Evolutionary conservation across 2,888 invertebrate genomes (phyloP).

Genomic region (Acronicta psi): DNA sequence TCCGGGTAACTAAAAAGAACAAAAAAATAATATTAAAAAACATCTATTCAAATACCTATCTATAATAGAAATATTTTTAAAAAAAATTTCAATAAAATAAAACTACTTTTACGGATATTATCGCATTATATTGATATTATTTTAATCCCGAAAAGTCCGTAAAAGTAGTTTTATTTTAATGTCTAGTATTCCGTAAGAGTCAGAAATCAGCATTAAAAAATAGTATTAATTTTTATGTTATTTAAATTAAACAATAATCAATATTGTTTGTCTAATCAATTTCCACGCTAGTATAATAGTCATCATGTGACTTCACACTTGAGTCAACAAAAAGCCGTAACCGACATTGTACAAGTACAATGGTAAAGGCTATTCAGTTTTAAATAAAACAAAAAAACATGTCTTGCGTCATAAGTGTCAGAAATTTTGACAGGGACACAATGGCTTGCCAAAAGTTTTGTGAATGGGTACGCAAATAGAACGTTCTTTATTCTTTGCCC

Average conservation of each 20-base stretch:
- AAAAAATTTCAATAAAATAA: too few relatives aligned
- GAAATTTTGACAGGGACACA: conserved; percentile 7
- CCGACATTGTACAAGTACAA: conserved; percentile 10
- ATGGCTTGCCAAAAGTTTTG: conserved; percentile 22
- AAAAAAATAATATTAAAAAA: too few relatives aligned
- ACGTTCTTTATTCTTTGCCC: neutral
- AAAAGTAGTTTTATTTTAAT: too few relatives aligned
- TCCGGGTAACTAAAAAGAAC: too few relatives aligned
- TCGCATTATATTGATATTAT: too few relatives aligned
- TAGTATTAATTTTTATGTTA: too few relatives aligned
- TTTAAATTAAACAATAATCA: neutral
- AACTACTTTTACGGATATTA: too few relatives aligned
- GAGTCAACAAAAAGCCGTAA: neutral
- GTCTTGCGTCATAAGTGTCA: conserved; percentile 27
- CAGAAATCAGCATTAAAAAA: too few relatives aligned
- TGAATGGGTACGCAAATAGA: conserved; percentile 15
- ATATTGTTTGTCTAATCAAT: conserved; percentile 4
- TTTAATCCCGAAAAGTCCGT: too few relatives aligned
- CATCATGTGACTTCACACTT: neutral
- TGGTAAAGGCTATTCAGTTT: conserved; percentile 4
- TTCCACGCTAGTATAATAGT: conserved; percentile 17
- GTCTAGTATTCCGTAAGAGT: too few relatives aligned
- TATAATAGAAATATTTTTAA: too few relatives aligned
- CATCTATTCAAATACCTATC: too few relatives aligned
- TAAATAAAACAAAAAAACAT: conserved; percentile 21